A percentile compares a stretch with the other conserved stretches of the same genome.
These are phyloP conservation scores for Drosophila lacicola DNA, from an alignment of 2,888 invertebrate species.

Conservation along the genomic window DNA sequence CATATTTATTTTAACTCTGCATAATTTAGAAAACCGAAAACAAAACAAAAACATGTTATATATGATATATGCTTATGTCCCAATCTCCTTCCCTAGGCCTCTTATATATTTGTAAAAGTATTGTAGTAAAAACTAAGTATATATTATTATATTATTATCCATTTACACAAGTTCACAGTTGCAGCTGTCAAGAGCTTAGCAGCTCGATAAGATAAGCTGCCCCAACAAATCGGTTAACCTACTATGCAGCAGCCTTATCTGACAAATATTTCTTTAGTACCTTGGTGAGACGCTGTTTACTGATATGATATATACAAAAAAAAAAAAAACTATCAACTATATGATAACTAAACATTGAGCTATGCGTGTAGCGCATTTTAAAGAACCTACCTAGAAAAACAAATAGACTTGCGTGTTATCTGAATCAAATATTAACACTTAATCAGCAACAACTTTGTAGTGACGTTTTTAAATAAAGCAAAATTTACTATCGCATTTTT, in stretches of 20 bases:
- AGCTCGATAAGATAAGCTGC: constrained; percentile 50
- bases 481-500: constrained; percentile 57
- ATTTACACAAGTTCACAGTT: constrained; percentile 20
- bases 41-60: constrained; percentile 50
- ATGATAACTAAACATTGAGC: constrained; percentile 47
- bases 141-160: constrained; percentile 27
- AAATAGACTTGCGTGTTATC: constrained; percentile 71
- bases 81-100: constrained; percentile 13
- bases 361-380: constrained; percentile 73
- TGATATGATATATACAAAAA: constrained; percentile 23
- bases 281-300: constrained; percentile 60
- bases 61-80: constrained; percentile 27
- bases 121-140: constrained; percentile 41
- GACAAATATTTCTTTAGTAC: constrained; percentile 74
- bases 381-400: constrained; percentile 50
- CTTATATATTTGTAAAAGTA: constrained; percentile 45
- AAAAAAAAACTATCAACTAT: constrained; percentile 11
- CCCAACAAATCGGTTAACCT: constrained; percentile 21
- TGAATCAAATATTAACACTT: constrained; percentile 67
- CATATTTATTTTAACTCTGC: constrained; percentile 52
- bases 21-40: constrained; percentile 43
- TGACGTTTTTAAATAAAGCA: constrained; percentile 82
- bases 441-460: constrained; percentile 80
- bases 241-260: constrained; percentile 45
- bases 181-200: constrained; percentile 52